These are phyloP conservation scores for Tympanuchus pallidicinctus DNA, from an alignment of 2,113 vertebrate species.

Conservation along the genomic window DNA sequence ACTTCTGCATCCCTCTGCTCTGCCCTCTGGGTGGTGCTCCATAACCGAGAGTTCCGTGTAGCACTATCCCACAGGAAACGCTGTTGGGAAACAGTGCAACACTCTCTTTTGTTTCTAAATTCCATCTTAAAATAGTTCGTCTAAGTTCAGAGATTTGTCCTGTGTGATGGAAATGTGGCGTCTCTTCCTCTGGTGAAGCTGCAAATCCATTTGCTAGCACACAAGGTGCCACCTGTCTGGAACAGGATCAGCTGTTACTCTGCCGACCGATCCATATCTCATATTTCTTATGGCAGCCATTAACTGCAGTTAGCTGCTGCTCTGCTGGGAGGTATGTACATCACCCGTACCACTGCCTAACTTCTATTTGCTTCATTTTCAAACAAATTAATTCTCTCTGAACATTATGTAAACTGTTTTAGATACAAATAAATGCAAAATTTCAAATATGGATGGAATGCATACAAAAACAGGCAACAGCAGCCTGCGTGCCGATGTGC, in stretches of 20 bases:
- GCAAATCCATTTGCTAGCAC: background rate
- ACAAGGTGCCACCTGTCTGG: background rate
- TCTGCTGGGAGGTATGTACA: background rate
- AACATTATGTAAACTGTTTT: rapidly evolving
- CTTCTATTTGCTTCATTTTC: background rate
- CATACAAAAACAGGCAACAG: rapidly evolving
- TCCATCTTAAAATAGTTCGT: background rate
- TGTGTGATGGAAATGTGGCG: background rate
- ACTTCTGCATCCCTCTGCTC: background rate
- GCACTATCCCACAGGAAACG: background rate
- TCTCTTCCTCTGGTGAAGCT: background rate
- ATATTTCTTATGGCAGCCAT: conserved; percentile 48
- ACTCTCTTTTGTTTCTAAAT: conserved; percentile 55
- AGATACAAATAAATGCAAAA: background rate
- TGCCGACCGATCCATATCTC: background rate
- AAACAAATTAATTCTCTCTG: background rate
- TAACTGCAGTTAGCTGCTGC: conserved; percentile 9
- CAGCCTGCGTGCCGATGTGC: rapidly evolving
- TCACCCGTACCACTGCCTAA: background rate
- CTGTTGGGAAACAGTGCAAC: background rate
- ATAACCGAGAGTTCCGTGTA: background rate
- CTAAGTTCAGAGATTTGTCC: background rate
- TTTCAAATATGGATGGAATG: background rate
- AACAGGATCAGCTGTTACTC: background rate
- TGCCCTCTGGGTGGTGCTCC: conserved; percentile 76